Conservation (phyloP, 2,888 invertebrate genomes). For the Plagiodera versicolora region DNA sequence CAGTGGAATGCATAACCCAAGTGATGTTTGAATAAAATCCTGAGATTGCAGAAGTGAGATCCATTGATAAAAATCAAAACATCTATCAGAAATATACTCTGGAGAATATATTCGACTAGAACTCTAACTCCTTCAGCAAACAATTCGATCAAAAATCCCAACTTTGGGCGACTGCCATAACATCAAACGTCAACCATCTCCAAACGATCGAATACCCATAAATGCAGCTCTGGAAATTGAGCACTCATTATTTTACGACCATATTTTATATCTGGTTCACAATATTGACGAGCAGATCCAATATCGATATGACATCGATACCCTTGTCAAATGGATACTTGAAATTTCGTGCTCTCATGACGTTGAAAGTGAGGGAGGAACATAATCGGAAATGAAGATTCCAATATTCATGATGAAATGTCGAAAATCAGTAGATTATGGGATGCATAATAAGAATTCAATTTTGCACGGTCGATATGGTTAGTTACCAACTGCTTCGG, state of each 20-base stretch:
- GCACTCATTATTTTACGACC: slow-evolving; percentile 22
- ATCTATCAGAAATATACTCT: too few relatives aligned
- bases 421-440: too few relatives aligned
- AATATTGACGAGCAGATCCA: background rate
- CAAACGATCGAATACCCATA: background rate
- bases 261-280: slow-evolving; percentile 1
- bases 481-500: too few relatives aligned
- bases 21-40: too few relatives aligned
- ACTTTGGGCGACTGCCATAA: background rate
- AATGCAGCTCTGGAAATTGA: slow-evolving; percentile 6
- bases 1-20: too few relatives aligned
- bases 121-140: background rate
- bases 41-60: too few relatives aligned
- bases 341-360: background rate
- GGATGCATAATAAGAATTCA: too few relatives aligned
- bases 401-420: too few relatives aligned
- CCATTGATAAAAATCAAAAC: too few relatives aligned
- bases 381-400: too few relatives aligned
- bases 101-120: background rate
- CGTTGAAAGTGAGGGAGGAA: background rate
- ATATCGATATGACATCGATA: background rate
- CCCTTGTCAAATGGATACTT: background rate
- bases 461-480: too few relatives aligned
- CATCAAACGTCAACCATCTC: background rate
- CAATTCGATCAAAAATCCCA: background rate